Conservation (phyloP, 2,797 vertebrate species). For the Octomys mimax region DNA sequence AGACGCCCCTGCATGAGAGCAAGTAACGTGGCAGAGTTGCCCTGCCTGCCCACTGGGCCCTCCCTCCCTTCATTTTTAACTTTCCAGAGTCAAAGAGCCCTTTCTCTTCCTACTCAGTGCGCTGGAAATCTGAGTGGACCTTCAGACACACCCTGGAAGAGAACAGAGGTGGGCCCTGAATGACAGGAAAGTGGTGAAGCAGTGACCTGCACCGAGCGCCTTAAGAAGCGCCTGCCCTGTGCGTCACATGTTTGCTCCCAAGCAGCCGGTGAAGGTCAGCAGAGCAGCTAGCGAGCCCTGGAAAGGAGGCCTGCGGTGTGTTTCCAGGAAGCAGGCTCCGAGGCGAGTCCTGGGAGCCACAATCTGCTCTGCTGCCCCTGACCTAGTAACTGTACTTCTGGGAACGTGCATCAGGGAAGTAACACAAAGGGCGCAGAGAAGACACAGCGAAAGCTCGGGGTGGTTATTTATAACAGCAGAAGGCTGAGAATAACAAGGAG, state of each 20-base stretch:
- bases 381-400: constrained; percentile 78
- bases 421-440: constrained; percentile 64
- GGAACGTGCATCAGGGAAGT: constrained; percentile 75
- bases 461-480: constrained; percentile 71
- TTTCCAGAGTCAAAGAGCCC: background rate
- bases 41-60: background rate
- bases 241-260: background rate
- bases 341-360: background rate
- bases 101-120: background rate
- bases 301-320: background rate
- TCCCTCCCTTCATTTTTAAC: background rate
- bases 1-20: background rate
- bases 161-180: background rate
- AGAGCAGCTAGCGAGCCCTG: background rate
- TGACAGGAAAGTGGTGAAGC: fast-evolving
- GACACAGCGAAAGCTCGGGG: background rate
- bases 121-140: background rate
- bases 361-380: constrained; percentile 60
- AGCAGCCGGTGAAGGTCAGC: background rate
- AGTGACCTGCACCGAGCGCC: background rate
- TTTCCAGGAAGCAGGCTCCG: constrained; percentile 71
- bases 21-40: background rate
- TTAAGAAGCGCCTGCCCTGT: background rate
- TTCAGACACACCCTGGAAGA: background rate
- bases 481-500: constrained; percentile 43